A percentile compares a stretch with the other conserved stretches of the same genome.
Evolutionary conservation across 1,140 invertebrate genomes (phyloP).

Genomic region (Steinernema khuongi): DNA sequence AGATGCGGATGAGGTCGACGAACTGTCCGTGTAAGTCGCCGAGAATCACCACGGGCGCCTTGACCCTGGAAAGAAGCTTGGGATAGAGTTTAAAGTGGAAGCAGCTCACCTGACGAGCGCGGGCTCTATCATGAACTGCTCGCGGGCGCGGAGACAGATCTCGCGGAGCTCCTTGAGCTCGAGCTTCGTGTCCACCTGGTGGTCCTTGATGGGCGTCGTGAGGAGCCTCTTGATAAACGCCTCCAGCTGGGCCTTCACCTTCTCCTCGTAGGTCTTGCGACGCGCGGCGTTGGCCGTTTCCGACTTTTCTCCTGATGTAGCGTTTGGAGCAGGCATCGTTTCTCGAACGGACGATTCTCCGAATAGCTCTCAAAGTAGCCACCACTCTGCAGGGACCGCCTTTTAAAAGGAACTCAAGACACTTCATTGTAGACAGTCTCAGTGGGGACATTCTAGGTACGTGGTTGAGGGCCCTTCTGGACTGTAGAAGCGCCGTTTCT

Average conservation of each 20-base stretch:
- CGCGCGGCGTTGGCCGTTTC: background rate
- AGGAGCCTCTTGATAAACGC: background rate
- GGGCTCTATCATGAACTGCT: conserved; percentile 14
- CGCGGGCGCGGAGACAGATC: conserved; percentile 5
- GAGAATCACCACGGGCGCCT: conserved; percentile 4
- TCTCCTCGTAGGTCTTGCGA: conserved; percentile 2
- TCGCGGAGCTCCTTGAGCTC: conserved; percentile 5
- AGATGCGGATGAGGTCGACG: background rate
- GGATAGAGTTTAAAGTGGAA: background rate
- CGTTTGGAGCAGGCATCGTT: background rate
- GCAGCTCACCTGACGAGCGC: background rate
- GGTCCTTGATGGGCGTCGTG: conserved; percentile 12
- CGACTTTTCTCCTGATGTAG: background rate
- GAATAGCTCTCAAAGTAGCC: too few species aligned
- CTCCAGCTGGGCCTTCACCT: background rate
- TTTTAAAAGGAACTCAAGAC: too few species aligned
- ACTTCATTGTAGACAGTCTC: too few species aligned
- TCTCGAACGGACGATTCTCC: too few species aligned
- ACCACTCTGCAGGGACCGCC: too few species aligned
- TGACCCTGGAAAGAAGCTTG: background rate
- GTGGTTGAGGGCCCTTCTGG: too few species aligned
- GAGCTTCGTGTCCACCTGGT: conserved; percentile 3
- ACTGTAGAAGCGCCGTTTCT: too few species aligned
- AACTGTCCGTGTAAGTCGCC: background rate
- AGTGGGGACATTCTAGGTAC: too few species aligned